phyloP scores from a whole-genome alignment of 2,888 invertebrate genomes.

The Amorpha juglandis region DNA sequence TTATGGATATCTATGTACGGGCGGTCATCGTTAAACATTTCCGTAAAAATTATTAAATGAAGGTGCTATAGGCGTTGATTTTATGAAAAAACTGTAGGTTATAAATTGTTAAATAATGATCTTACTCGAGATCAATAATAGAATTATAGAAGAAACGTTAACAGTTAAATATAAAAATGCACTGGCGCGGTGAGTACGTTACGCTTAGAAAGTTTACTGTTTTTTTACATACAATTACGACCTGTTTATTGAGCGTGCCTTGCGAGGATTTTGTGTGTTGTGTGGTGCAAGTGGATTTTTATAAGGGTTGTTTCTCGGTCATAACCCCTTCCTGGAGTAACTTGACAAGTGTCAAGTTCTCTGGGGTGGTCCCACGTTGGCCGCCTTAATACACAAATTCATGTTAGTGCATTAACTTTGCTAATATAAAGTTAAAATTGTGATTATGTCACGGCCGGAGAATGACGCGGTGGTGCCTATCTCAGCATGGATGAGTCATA shows the following conservation, averaged over 20 bases:
- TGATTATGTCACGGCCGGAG: slow-evolving; percentile 52
- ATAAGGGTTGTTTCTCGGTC: slow-evolving; percentile 54
- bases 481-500: slow-evolving; percentile 77
- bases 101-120: slow-evolving; percentile 90
- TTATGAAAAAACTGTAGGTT: slow-evolving; percentile 83
- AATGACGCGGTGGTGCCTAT: slow-evolving; percentile 74
- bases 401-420: slow-evolving; percentile 39
- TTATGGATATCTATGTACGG: slow-evolving; percentile 74
- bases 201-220: slow-evolving; percentile 81
- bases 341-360: slow-evolving; percentile 80
- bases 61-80: slow-evolving; percentile 83
- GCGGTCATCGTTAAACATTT: slow-evolving; percentile 78
- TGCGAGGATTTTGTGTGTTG: slow-evolving; percentile 39
- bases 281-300: slow-evolving; percentile 43
- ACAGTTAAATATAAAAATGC: slow-evolving; percentile 98
- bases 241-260: slow-evolving; percentile 55
- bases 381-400: slow-evolving; percentile 50
- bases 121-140: slow-evolving; percentile 99
- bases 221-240: slow-evolving; percentile 60
- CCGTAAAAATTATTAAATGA: slow-evolving; percentile 81
- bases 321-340: slow-evolving; percentile 72
- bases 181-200: slow-evolving; percentile 94
- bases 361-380: slow-evolving; percentile 82
- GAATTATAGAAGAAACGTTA: slow-evolving; percentile 98
- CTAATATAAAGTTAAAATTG: slow-evolving; percentile 44